Evolutionary conservation across 2,797 vertebrate species (phyloP), one percentile per base, ranked within the genome.

Genomic region (Octomys mimax): DNA sequence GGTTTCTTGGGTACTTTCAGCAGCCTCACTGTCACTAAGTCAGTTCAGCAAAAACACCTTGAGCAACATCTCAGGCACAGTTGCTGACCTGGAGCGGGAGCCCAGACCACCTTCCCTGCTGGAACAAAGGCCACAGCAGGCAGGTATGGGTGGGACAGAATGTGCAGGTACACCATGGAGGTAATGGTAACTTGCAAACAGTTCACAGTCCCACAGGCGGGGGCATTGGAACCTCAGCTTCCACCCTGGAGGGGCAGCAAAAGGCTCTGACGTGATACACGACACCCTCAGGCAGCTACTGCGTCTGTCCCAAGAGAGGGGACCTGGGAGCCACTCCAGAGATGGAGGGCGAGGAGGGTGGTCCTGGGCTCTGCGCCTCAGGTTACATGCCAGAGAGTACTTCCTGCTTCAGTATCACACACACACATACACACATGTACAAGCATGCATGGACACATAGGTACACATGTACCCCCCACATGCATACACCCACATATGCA

Each of bases 301-400:
- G 33, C 3, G 1, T 39, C 36, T 87, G 28, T 22, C 19, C 49
- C 2, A 1, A 75, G 24, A 36, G 39, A 19, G 0, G 10, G 57
- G 36, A 28, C 21, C 2, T 21, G 13, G 42, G 61, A 73, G 7
- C 42, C 46, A 11, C n/a, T 46, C 46, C 64, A 28, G 73, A 52
- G 8, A 22, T 7, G 16, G 70, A 13, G 24, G 81, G 39, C 14
- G 4, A 28, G 10, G 3, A 6, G 1, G 24, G 85, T 52, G 33
- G 0, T 5, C 5, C 1, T 66, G 49, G 5, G 26, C 21, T 0
- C 26, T 24, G 36, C 11, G 22, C 26, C 66, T 36, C 46, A 3
- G 7, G 61, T 66, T 33, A 7, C 24, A 22, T 62, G 59, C 26
- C 42, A 31, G 26, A 16, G 5, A 8, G 1, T 13, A 10, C 26